phyloP scores from a whole-genome alignment of 2,888 invertebrate species.

The Loripinus fragilis region DNA sequence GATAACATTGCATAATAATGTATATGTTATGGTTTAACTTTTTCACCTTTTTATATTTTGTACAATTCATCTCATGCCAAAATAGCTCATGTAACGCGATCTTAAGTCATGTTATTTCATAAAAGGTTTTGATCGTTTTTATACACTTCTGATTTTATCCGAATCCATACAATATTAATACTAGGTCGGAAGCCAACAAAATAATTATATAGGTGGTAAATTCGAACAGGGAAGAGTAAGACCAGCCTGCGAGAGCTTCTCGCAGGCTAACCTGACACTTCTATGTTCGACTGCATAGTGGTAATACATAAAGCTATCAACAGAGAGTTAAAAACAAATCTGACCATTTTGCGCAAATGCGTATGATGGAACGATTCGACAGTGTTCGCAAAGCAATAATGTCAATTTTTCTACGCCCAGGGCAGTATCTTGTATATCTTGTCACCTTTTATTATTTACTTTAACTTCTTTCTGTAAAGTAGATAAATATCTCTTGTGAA shows the following conservation, averaged over 20 bases:
- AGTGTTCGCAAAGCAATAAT: no score
- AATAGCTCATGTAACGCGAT: constrained; percentile 2
- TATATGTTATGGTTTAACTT: not conserved
- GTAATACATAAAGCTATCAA: no score
- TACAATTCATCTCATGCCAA: not conserved
- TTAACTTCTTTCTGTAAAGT: not conserved
- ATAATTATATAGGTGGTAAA: no score
- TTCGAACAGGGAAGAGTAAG: not conserved
- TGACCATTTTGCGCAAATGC: no score
- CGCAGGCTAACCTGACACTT: not conserved
- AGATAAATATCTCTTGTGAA: not conserved
- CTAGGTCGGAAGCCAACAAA: no score
- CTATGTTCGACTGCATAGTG: not conserved
- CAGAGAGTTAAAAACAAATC: no score
- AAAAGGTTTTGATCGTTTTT: constrained; percentile 5
- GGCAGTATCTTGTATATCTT: no score
- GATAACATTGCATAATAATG: not conserved
- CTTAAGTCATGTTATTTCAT: constrained; percentile 13
- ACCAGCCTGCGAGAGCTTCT: not conserved
- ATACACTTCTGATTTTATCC: not conserved
- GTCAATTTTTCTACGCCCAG: no score
- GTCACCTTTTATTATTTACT: not conserved
- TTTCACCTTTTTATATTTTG: not conserved
- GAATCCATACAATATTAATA: no score
- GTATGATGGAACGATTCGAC: no score